A percentile compares a stretch with the other conserved stretches of the same genome.
Conservation (phyloP, 2,888 invertebrate genomes). For the Hipparchia semele region DNA sequence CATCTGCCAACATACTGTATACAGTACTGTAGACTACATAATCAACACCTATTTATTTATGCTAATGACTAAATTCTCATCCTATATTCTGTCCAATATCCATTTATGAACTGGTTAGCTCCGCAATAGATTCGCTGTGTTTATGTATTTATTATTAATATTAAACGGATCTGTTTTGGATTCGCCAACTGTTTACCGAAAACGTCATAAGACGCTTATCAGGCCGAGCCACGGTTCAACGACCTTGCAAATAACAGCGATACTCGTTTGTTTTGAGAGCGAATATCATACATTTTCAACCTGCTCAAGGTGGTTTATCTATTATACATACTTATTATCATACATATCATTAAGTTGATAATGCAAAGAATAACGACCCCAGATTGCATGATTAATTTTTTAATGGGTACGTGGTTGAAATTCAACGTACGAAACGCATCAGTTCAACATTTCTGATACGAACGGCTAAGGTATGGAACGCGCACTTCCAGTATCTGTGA, state of each 20-base stretch:
- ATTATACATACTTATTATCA: constrained; percentile 27
- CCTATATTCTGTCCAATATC: neutral
- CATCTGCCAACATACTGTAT: too few relatives aligned
- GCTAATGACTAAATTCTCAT: constrained; percentile 1
- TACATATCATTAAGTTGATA: constrained; percentile 31
- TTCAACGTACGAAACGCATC: too few relatives aligned
- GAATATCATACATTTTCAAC: constrained; percentile 29
- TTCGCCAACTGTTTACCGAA: constrained; percentile 35
- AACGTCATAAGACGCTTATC: constrained; percentile 33
- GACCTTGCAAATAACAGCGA: constrained; percentile 41
- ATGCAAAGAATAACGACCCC: constrained; percentile 23
- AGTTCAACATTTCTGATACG: too few relatives aligned
- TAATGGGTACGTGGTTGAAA: neutral
- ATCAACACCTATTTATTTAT: neutral
- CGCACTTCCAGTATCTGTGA: too few relatives aligned
- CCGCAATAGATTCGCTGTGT: constrained; percentile 8
- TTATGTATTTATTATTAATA: constrained; percentile 32
- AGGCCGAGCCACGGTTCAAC: constrained; percentile 42
- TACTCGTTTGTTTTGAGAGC: constrained; percentile 40
- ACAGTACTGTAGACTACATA: too few relatives aligned
- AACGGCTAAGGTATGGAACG: too few relatives aligned
- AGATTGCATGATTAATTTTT: constrained; percentile 2
- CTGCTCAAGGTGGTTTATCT: constrained; percentile 32
- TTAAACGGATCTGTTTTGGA: constrained; percentile 34
- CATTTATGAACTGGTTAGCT: constrained; percentile 7